Evolutionary conservation across 2,113 vertebrate genomes (phyloP).

Genomic region (Bujurquina vittata): DNA sequence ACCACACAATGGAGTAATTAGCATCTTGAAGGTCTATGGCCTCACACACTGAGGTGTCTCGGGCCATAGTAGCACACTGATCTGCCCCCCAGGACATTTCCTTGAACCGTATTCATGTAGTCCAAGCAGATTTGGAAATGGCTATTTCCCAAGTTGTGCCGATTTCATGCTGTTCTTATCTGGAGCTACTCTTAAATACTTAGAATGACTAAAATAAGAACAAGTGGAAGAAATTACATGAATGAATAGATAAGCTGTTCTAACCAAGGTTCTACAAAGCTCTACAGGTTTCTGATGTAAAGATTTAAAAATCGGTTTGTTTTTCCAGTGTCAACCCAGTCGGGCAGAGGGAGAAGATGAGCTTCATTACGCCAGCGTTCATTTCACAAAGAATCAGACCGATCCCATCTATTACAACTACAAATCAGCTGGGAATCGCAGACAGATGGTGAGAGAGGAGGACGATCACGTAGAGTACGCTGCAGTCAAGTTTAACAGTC

Average conservation of each 20-base stretch:
- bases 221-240: background rate
- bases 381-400: background rate
- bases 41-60: accelerated
- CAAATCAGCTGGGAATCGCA: background rate
- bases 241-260: background rate
- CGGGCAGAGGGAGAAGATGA: conserved; percentile 14
- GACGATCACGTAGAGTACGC: background rate
- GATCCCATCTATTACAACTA: conserved; percentile 30
- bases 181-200: too few species aligned
- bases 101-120: too few species aligned
- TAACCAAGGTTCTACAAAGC: background rate
- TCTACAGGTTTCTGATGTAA: background rate
- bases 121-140: too few species aligned
- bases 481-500: background rate
- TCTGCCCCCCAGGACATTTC: background rate
- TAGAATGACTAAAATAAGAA: background rate
- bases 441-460: background rate
- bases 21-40: too few species aligned
- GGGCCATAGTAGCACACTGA: background rate
- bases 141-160: too few species aligned
- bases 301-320: background rate
- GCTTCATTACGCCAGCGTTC: conserved; percentile 28
- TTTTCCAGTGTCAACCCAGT: background rate
- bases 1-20: background rate
- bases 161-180: too few species aligned